phyloP scores from a whole-genome alignment of 1,140 invertebrate species.

The Helicoverpa armigera region DNA sequence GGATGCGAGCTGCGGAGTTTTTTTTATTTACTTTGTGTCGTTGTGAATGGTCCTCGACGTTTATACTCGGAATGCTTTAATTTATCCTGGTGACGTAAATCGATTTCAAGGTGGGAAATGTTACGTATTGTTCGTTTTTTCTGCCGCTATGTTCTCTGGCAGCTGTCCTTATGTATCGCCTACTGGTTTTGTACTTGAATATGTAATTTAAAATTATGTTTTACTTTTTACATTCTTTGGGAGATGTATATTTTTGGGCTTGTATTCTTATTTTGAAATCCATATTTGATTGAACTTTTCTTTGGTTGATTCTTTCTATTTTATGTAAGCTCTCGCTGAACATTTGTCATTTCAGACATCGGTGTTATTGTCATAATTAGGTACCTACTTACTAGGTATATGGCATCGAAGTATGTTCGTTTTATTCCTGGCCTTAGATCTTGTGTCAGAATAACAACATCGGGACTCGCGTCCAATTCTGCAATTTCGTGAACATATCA shows the following conservation, averaged over 20 bases:
- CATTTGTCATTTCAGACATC: too few relatives aligned
- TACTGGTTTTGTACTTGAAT: slow-evolving; percentile 12
- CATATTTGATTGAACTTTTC: too few relatives aligned
- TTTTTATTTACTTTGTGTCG: slow-evolving; percentile 72
- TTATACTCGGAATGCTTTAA: slow-evolving; percentile 71
- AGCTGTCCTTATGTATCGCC: slow-evolving; percentile 32
- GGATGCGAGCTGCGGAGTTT: slow-evolving; percentile 66
- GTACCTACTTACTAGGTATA: too few relatives aligned
- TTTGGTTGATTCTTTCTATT: too few relatives aligned
- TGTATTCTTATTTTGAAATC: too few relatives aligned
- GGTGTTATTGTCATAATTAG: too few relatives aligned
- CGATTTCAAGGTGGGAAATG: slow-evolving; percentile 75
- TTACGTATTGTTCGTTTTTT: slow-evolving; percentile 53
- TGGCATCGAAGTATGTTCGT: background rate
- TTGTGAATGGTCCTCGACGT: slow-evolving; percentile 69
- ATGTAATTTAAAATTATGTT: background rate
- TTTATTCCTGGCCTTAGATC: background rate
- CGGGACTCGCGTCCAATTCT: background rate
- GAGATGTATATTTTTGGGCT: too few relatives aligned
- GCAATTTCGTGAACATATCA: background rate
- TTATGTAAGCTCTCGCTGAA: too few relatives aligned
- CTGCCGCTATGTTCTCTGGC: slow-evolving; percentile 22
- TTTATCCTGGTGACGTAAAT: slow-evolving; percentile 79
- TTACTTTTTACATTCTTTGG: too few relatives aligned
- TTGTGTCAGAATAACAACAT: background rate